phyloP scores from a whole-genome alignment of 2,888 invertebrate species.

The Hemistola chrysoprasaria region DNA sequence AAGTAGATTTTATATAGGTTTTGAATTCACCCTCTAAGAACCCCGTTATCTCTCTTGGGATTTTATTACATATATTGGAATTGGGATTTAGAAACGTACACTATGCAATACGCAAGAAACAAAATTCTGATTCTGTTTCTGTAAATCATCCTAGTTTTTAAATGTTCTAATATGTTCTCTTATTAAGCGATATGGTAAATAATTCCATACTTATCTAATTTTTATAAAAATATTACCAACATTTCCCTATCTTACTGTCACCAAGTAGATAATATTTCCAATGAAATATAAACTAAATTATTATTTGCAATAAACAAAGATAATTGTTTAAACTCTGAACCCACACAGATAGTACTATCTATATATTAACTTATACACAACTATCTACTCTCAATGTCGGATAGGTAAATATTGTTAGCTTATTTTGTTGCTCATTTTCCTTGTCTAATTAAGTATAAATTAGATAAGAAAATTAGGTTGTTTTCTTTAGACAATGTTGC shows the following conservation, averaged over 20 bases:
- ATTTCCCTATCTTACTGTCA: constrained; percentile 13
- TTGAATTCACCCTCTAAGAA: too few relatives aligned
- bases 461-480: not conserved
- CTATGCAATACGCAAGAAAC: too few relatives aligned
- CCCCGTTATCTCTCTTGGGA: too few relatives aligned
- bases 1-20: too few relatives aligned
- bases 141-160: too few relatives aligned
- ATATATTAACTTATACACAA: constrained; percentile 30
- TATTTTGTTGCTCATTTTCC: not conserved
- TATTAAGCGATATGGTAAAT: too few relatives aligned
- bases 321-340: constrained; percentile 42
- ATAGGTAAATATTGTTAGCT: not conserved
- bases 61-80: too few relatives aligned
- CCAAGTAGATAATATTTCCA: constrained; percentile 8
- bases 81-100: too few relatives aligned
- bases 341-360: constrained; percentile 42
- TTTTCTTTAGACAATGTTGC: too few relatives aligned
- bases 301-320: constrained; percentile 30
- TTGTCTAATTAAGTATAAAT: not conserved
- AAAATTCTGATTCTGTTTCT: too few relatives aligned
- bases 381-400: constrained; percentile 15
- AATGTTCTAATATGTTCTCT: too few relatives aligned
- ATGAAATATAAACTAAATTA: constrained; percentile 5
- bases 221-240: constrained; percentile 10
- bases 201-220: not conserved